Base-by-base conservation (phyloP, 1,140 invertebrate species). In the Galendromus occidentalis region DNA sequence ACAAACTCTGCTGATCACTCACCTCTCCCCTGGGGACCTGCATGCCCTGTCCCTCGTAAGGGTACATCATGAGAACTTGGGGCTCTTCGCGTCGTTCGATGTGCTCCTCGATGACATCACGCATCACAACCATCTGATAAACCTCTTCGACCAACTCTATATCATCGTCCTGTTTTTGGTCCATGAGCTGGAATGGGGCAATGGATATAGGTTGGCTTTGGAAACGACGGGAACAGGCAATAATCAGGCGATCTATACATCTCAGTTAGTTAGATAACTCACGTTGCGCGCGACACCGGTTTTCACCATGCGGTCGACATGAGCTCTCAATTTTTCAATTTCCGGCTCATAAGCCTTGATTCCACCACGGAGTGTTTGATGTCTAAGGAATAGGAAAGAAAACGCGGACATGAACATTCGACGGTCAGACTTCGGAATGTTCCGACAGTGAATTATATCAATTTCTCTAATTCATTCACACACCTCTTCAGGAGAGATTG, bases 21-120 rank as follows among this genome's bases (percentile, higher is more conserved):
- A 86, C 83, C 77, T 94, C 91, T 66, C 88, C 90, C 77, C 96
- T 97, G 4, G 78, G 79, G 81, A 95, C 90, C 25, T 83, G 82
- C 78, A 96, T 90, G n/a, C 89, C 91, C 72, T 95, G 88, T 0
- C 91, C 92, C 69, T 81, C 85, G 79, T 94, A 98, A 1, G 86
- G 82, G 76, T 96, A 98, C 25, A 93, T 76, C 45, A 79, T 80
- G 66, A 77, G 85, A 18, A 94, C 88, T 79, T 96, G 92, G 0
- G 91, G 89, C 9, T 96, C 83, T 66, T 85, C 79, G 66, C 86
- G 79, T 69, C 91, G 87, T 74, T 96, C 91, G 0, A 86, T 82
- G 0, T 92, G 85, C 5, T 85, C 86, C 69, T 84, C 80, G 64
- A 87, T 82, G 71, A 93, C 88, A 18, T 91, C 79, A 67, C 85